A percentile compares a stretch with the other conserved stretches of the same genome.
Evolutionary conservation across 2,113 vertebrate genomes (phyloP).

Genomic region (Scophthalmus maximus): DNA sequence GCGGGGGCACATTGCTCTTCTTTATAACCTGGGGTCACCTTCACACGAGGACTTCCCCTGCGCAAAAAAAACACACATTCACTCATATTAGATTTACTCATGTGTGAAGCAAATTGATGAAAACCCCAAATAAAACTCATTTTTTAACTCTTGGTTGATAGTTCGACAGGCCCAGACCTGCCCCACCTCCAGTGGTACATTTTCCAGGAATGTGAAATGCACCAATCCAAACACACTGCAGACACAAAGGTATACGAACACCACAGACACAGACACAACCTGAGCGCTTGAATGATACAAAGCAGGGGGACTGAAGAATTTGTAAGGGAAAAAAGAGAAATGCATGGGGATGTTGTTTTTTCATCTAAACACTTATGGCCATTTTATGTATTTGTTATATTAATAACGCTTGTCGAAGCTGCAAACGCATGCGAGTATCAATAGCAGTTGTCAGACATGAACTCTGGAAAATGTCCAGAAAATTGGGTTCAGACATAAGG

Average conservation of each 20-base stretch:
- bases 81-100: not conserved
- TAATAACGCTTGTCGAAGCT: not conserved
- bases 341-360: not conserved
- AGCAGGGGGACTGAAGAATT: too few species aligned
- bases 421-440: not conserved
- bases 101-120: not conserved
- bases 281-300: not conserved
- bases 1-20: constrained; percentile 96
- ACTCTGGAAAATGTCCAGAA: too few species aligned
- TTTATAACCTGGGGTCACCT: constrained; percentile 92
- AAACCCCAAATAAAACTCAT: not conserved
- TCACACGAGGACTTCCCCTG: constrained; percentile 92
- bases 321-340: not conserved
- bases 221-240: not conserved
- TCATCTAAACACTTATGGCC: not conserved
- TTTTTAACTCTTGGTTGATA: not conserved
- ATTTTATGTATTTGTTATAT: not conserved
- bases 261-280: not conserved
- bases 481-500: too few species aligned
- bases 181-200: constrained; percentile 24
- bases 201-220: constrained; percentile 51
- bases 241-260: not conserved
- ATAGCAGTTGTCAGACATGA: too few species aligned
- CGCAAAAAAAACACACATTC: constrained; percentile 24
- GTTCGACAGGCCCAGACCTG: constrained; percentile 36